Evolutionary conservation across 1,140 invertebrate genomes (phyloP), one percentile per base, ranked within the genome.

Genomic region (Drosophila sturtevanti): DNA sequence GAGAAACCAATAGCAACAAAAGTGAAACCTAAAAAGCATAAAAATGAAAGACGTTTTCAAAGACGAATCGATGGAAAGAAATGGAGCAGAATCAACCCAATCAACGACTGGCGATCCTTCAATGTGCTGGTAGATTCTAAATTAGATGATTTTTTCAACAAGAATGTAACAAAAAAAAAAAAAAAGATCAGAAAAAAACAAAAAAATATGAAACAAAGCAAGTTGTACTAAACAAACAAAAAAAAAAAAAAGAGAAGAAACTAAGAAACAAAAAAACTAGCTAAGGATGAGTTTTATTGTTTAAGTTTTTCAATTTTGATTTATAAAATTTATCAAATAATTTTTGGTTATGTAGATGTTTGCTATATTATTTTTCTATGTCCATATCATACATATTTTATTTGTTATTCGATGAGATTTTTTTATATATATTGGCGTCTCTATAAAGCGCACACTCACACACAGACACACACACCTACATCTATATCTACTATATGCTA

Each of bases 381-480:
- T 80, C 68, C 73, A 74, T 81, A 72, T 86, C 70, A 75, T 79
- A 79, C 70, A 75, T 79, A 79, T 77, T 71, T 72, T 81, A 48
- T 81, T 82, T 86, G 82, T 87, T 87, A 89, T 89, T 84, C 72
- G 72, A 75, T 87, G 82, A 87, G 82, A 87, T 87, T 87, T 87
- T 87, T 89, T 77, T 82, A 76, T 82, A 48, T 82, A 48, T 48
- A 48, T 48, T 48, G 72, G 68, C 75, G 69, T 72, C 64, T 77
- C 68, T 76, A 65, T 72, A 52, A 63, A 48, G 78, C 72, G 73
- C 65, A 54, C 52, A 76, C 73, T 76, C 72, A 76, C 63, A 34
- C 54, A 55, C 48, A 68, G 68, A 85, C 58, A 62, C 55, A 66
- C 52, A 76, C 73, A 76, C 72, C 56, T 48, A 66, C 41, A 18